Conservation (phyloP, 2,113 vertebrate species). For the Paraplagusia blochii region DNA sequence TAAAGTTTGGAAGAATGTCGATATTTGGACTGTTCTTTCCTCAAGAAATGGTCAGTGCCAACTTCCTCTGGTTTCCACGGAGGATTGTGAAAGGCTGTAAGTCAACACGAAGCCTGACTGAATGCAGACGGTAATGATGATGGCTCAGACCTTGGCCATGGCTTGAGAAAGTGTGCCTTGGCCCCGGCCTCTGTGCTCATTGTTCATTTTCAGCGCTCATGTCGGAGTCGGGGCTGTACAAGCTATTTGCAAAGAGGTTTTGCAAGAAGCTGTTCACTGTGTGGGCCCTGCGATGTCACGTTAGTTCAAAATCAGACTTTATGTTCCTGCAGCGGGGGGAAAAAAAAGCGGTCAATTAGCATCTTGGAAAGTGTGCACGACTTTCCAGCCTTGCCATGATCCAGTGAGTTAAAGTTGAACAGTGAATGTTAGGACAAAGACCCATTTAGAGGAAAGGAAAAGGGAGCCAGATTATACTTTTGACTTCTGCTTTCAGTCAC, state of each 20-base stretch:
- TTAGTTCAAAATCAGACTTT: slow-evolving; percentile 28
- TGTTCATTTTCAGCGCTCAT: slow-evolving; percentile 47
- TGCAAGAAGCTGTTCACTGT: slow-evolving; percentile 36
- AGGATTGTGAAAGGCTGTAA: slow-evolving; percentile 67
- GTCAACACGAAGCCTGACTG: slow-evolving; percentile 54
- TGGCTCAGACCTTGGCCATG: slow-evolving; percentile 60
- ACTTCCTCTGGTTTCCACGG: slow-evolving; percentile 57
- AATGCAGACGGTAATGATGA: slow-evolving; percentile 69
- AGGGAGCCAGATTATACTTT: slow-evolving; percentile 15
- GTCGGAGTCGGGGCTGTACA: slow-evolving; percentile 15
- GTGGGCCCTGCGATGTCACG: slow-evolving; percentile 7
- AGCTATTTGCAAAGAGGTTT: slow-evolving; percentile 28
- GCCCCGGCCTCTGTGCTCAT: slow-evolving; percentile 38
- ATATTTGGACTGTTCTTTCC: slow-evolving; percentile 63
- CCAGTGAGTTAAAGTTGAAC: slow-evolving; percentile 7
- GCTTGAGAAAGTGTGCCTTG: slow-evolving; percentile 55
- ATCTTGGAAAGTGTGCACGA: slow-evolving; percentile 22
- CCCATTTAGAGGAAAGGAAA: neutral
- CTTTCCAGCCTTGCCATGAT: slow-evolving; percentile 16
- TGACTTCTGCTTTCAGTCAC: slow-evolving; percentile 21
- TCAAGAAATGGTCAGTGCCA: slow-evolving; percentile 47
- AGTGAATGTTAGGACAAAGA: slow-evolving; percentile 23
- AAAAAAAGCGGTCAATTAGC: slow-evolving; percentile 12
- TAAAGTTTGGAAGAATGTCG: slow-evolving; percentile 45
- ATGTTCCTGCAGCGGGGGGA: neutral